Evolutionary conservation across 2,113 vertebrate species (phyloP).

Genomic region (Ailuropoda melanoleuca): DNA sequence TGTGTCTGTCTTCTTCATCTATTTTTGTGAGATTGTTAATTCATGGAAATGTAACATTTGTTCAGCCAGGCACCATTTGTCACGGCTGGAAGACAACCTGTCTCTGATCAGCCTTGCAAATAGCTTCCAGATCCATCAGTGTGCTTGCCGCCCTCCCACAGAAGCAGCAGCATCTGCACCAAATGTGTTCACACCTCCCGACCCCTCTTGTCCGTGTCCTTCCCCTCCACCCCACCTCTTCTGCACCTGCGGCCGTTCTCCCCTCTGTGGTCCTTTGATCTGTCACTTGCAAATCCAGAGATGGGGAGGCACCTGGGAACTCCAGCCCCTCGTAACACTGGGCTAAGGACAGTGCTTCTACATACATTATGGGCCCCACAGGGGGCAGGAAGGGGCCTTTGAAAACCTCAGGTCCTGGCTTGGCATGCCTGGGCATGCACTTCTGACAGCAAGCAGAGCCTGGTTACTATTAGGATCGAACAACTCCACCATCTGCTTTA

Average conservation of each 20-base stretch:
- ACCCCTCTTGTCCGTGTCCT: not conserved
- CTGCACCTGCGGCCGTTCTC: not conserved
- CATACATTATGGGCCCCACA: not conserved
- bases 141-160: not conserved
- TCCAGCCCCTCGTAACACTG: not conserved
- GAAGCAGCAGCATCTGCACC: not conserved
- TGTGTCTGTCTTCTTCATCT: slow-evolving; percentile 58
- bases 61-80: slow-evolving; percentile 68
- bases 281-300: not conserved
- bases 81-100: slow-evolving; percentile 17
- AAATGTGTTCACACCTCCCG: not conserved
- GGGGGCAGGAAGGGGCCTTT: not conserved
- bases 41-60: slow-evolving; percentile 82
- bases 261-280: not conserved
- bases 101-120: slow-evolving; percentile 65
- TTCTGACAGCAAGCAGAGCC: not conserved
- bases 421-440: not conserved
- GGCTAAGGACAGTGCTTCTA: not conserved
- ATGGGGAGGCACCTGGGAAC: not conserved
- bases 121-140: not conserved
- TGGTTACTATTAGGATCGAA: not conserved
- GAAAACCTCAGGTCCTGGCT: not conserved
- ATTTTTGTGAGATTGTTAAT: slow-evolving; percentile 67
- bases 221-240: fast-evolving
- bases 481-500: not conserved